These are phyloP conservation scores for Orius insidiosus DNA, from an alignment of 1,140 invertebrate genomes.

Conservation along the genomic window DNA sequence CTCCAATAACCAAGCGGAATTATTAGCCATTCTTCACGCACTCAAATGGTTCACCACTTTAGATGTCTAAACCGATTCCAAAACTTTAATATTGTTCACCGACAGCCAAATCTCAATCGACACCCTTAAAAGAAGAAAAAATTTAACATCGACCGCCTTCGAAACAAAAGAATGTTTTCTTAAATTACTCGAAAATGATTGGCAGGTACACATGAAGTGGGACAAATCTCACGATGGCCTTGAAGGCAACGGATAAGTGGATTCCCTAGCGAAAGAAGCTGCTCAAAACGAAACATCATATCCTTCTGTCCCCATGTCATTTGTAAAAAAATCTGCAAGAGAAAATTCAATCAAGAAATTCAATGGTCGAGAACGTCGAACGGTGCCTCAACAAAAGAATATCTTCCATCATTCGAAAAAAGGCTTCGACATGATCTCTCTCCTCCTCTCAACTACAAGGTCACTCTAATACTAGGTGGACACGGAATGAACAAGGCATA, in stretches of 20 bases:
- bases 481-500: not conserved
- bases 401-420: not conserved
- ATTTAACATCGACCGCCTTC: not conserved
- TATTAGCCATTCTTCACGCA: not conserved
- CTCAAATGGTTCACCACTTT: not conserved
- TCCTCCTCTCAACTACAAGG: not conserved
- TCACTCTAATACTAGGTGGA: not conserved
- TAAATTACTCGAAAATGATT: not conserved
- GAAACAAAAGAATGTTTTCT: not conserved
- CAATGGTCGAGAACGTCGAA: not conserved
- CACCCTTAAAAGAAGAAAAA: not conserved
- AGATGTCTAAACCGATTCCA: not conserved
- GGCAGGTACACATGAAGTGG: not conserved
- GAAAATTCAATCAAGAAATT: not conserved
- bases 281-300: not conserved
- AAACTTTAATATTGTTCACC: not conserved
- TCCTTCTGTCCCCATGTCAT: not conserved
- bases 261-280: not conserved
- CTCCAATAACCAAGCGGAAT: not conserved
- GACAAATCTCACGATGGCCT: not conserved
- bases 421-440: not conserved
- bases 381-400: not conserved
- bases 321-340: not conserved
- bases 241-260: too few species aligned
- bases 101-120: not conserved